Evolutionary conservation across 1,140 invertebrate species (phyloP).

Genomic region (Dendroctonus valens): DNA sequence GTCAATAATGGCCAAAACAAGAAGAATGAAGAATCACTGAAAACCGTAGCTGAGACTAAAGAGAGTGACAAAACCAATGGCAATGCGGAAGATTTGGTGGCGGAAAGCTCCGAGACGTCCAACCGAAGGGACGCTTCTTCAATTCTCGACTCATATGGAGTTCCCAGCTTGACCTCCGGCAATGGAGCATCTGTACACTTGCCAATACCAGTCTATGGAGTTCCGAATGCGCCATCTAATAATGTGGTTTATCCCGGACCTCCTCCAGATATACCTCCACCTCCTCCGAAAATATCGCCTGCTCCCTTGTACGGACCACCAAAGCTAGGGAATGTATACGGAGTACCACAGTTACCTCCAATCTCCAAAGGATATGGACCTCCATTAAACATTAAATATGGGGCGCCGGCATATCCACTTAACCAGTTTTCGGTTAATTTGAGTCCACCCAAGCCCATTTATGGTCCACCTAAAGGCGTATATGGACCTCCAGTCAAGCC

Average conservation of each 20-base stretch:
- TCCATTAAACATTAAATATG: slow-evolving; percentile 30
- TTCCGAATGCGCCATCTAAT: slow-evolving; percentile 52
- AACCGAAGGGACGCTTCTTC: slow-evolving; percentile 55
- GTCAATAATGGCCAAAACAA: slow-evolving; percentile 43
- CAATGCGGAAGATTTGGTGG: slow-evolving; percentile 9
- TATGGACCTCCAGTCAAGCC: slow-evolving; percentile 55
- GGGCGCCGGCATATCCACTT: slow-evolving; percentile 20
- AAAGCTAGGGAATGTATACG: slow-evolving; percentile 39
- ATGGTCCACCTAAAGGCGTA: slow-evolving; percentile 52
- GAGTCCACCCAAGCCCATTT: slow-evolving; percentile 49
- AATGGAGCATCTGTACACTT: slow-evolving; percentile 50
- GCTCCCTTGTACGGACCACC: slow-evolving; percentile 29
- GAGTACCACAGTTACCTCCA: slow-evolving; percentile 48
- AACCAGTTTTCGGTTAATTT: slow-evolving; percentile 36
- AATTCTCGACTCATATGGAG: slow-evolving; percentile 54
- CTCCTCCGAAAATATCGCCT: slow-evolving; percentile 21
- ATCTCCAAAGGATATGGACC: slow-evolving; percentile 34
- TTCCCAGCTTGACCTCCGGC: slow-evolving; percentile 49
- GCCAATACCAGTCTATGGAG: slow-evolving; percentile 57
- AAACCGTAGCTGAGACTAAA: slow-evolving; percentile 32
- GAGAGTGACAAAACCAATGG: slow-evolving; percentile 3
- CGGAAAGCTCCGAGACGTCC: slow-evolving; percentile 43
- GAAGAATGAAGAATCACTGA: slow-evolving; percentile 30
- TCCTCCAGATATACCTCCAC: slow-evolving; percentile 52
- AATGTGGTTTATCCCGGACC: slow-evolving; percentile 53